Conservation (phyloP, 2,888 invertebrate species). For the Aporophyla nigra region DNA sequence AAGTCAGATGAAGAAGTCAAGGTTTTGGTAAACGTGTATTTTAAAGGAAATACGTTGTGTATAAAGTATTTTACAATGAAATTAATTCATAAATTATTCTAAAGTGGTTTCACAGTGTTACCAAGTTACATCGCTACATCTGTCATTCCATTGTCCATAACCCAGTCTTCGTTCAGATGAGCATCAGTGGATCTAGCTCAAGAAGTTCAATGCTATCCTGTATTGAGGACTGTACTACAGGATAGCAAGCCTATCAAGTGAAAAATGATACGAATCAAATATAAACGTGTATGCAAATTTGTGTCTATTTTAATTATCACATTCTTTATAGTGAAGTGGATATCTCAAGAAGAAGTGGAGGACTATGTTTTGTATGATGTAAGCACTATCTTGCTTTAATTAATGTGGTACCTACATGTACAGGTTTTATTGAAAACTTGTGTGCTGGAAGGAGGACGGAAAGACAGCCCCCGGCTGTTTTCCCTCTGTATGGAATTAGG, state of each 20-base stretch:
- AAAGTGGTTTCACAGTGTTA: conserved; percentile 11
- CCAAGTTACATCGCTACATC: too few species aligned
- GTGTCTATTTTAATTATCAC: conserved; percentile 12
- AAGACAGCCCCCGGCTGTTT: not conserved
- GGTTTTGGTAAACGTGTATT: not conserved
- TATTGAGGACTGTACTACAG: not conserved
- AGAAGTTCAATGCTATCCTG: not conserved
- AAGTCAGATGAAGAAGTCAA: conserved; percentile 18
- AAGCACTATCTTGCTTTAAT: conserved; percentile 18
- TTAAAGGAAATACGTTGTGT: not conserved
- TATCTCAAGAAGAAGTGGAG: conserved; percentile 7
- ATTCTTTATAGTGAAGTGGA: conserved; percentile 23
- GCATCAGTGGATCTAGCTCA: not conserved
- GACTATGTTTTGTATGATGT: conserved; percentile 42
- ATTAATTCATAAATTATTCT: conserved; percentile 17
- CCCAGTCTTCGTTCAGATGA: not conserved
- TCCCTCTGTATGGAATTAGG: not conserved
- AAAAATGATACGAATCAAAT: conserved; percentile 48
- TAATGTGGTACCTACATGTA: not conserved
- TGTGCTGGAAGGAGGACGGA: not conserved
- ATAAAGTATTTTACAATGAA: not conserved
- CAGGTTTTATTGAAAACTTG: not conserved
- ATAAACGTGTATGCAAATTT: conserved; percentile 30
- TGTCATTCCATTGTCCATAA: not conserved
- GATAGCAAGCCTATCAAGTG: not conserved